Evolutionary conservation across 1,140 invertebrate species (phyloP), one percentile per base, ranked within the genome.

Genomic region (Cataglyphis hispanica): DNA sequence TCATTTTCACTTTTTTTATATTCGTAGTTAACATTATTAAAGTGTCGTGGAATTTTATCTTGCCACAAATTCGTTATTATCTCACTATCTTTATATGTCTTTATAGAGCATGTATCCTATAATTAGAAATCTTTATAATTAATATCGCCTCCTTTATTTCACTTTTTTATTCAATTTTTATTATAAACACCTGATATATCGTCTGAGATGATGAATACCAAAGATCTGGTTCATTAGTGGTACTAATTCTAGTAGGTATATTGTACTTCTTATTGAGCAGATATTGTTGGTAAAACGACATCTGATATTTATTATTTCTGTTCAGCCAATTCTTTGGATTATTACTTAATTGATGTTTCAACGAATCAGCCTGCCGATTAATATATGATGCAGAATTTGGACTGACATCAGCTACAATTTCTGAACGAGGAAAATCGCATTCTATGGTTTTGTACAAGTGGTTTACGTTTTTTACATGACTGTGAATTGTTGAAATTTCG

Each of bases 401-500:
- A 74, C 31, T 63, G 37, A 46, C 40, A 72, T 72, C 43, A 37
- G 70, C 3, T n/a, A 34, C 13, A 66, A 81, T 11, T 37, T 85
- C 34, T 74, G 66, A 46, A 67, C 53, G 61, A 50, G 78, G 58
- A 61, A 63, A 75, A 37, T 84, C 27, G 22, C 70, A 83, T 46
- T 76, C 69, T 61, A 81, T 61, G 6, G 60, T 67, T 69, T 69
- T 66, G 19, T 81, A 81, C 1, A 91, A 75, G 34, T 91, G n/a
- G 10, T 86, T 91, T 78, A 91, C 80, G 58, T 77, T 90, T 60
- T 74, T 86, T 56, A 89, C 40, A 31, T 90, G 86, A 80, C 34
- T 90, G 22, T 87, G 83, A 53, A 91, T 86, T 11, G 56, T 88
- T 27, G 88, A 86, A 46, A 90, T 90, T 75, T 92, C 91, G 25